Conservation (phyloP, 2,888 invertebrate genomes). For the Pteria penguin region DNA sequence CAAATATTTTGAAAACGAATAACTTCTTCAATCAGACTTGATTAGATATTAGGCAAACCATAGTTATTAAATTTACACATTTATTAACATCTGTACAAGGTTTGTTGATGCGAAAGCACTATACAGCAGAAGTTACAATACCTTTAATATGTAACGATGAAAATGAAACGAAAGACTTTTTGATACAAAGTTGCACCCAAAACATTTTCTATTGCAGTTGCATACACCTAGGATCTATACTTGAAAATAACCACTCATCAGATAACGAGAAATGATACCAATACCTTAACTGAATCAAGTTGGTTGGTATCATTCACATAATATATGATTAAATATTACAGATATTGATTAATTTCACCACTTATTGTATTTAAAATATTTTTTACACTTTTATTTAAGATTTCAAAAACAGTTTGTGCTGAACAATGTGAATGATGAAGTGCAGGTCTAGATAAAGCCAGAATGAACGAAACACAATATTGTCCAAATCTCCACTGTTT, state of each 20-base stretch:
- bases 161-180: too few species aligned
- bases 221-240: neutral
- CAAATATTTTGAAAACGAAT: too few species aligned
- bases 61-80: too few species aligned
- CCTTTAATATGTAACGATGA: too few species aligned
- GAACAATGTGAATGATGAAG: neutral
- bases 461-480: too few species aligned
- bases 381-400: too few species aligned
- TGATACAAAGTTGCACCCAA: neutral
- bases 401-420: neutral
- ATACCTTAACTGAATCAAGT: too few species aligned
- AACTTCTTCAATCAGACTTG: too few species aligned
- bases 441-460: neutral
- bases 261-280: neutral
- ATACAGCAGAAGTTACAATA: neutral
- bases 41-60: too few species aligned
- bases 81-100: neutral
- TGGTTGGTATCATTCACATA: too few species aligned
- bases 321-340: slow-evolving; percentile 10
- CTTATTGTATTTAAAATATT: slow-evolving; percentile 10
- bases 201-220: neutral
- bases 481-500: neutral
- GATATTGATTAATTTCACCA: neutral
- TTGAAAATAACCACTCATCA: too few species aligned
- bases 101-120: neutral